Evolutionary conservation across 2,113 vertebrate genomes (phyloP), one percentile per base, ranked within the genome.

Genomic region (Indicator indicator): DNA sequence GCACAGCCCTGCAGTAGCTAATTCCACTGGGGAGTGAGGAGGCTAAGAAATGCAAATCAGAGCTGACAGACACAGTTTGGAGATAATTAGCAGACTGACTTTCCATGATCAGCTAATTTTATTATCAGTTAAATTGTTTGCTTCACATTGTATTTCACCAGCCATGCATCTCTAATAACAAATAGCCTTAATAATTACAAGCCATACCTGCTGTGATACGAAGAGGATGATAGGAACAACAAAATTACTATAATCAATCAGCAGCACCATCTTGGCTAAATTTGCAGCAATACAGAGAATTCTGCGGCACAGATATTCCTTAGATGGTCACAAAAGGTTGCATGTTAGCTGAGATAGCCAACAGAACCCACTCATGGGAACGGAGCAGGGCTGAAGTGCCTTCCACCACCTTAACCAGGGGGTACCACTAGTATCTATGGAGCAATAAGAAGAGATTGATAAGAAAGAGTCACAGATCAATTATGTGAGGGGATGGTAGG

Each of bases 201-300:
- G 90, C 89, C 86, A 46, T 86, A 94, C 93, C 94, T 96, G 77
- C 93, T 95, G 93, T 90, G 96, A 88, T 96, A 91, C 84, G 59
- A 96, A 93, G 74, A 92, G 71, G 59, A 42, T 89, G 59, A 94
- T 96, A 76, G 58, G 52, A 97, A 83, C 80, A 92, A 76, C 78
- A 88, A 96, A 97, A 97, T 96, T 94, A 74, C 88, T 94, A 58
- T 87, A 81, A 90, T 96, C 94, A 85, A 82, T 90, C 85, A 94
- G 0, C 71, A 85, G 42, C 48, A 70, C 36, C 50, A 16, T 17
- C 33, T 77, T 89, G 69, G 56, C 90, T 62, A 77, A 93, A 91
- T 85, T 88, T 75, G 71, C 92, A 94, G 69, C 79, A 96, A 88
- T 6, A 69, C 14, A 12, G 1, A n/a, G 80, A 91, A 79, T 94